These are phyloP conservation scores for Enteromius viviparus DNA, from an alignment of 2,797 vertebrate genomes.

Conservation along the genomic window DNA sequence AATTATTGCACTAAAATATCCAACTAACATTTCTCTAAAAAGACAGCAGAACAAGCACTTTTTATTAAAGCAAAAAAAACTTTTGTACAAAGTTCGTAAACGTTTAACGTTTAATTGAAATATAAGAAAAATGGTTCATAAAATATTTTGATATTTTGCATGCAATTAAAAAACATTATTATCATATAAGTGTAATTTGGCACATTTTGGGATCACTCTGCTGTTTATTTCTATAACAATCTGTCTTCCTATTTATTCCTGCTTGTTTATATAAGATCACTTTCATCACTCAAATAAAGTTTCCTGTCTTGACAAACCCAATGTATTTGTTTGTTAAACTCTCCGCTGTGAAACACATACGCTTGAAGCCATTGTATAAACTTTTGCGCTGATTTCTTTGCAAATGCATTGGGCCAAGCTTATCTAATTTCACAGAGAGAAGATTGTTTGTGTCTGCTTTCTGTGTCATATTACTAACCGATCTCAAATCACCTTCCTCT, in stretches of 20 bases:
- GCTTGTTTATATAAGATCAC: not conserved
- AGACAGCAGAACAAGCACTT: not conserved
- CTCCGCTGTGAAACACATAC: not conserved
- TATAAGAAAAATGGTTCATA: not conserved
- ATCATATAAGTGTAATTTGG: not conserved
- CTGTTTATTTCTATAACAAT: not conserved
- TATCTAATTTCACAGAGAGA: slow-evolving; percentile 23
- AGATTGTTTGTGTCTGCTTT: slow-evolving; percentile 13
- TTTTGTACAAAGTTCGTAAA: too few relatives aligned
- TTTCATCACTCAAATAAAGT: slow-evolving; percentile 9
- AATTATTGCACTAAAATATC: not conserved
- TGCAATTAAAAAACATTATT: not conserved
- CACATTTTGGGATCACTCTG: not conserved
- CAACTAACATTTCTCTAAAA: not conserved
- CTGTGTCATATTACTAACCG: slow-evolving; percentile 34
- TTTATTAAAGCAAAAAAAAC: not conserved
- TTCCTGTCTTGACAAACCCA: not conserved
- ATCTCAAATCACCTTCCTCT: slow-evolving; percentile 40
- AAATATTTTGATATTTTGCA: not conserved
- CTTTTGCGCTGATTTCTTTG: slow-evolving; percentile 37
- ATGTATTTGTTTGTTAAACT: slow-evolving; percentile 25
- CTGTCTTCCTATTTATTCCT: not conserved
- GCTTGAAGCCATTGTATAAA: slow-evolving; percentile 16
- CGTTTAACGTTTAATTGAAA: not conserved
- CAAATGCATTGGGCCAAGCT: slow-evolving; percentile 28